Evolutionary conservation across 1,140 invertebrate genomes (phyloP).

Genomic region (Zaprionus gabonicus): DNA sequence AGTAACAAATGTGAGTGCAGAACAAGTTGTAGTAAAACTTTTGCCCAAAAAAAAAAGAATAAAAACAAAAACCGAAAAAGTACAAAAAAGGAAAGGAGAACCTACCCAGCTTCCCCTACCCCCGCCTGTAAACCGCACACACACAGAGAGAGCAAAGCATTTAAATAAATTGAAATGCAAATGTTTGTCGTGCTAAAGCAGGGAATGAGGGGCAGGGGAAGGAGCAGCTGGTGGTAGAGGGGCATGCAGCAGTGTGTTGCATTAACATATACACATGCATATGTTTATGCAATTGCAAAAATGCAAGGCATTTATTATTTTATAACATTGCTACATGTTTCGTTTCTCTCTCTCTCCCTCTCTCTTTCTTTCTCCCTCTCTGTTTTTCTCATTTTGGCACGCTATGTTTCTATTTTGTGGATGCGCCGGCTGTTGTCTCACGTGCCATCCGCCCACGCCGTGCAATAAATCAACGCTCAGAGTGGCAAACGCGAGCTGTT

Average conservation of each 20-base stretch:
- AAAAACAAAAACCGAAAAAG: constrained; percentile 24
- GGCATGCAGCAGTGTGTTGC: constrained; percentile 37
- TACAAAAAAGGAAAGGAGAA: constrained; percentile 7
- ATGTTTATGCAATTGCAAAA: constrained; percentile 82
- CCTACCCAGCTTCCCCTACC: background rate
- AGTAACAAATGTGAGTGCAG: constrained; percentile 89
- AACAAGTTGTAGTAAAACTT: constrained; percentile 67
- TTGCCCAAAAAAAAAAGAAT: constrained; percentile 49
- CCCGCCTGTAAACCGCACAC: constrained; percentile 41
- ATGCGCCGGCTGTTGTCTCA: constrained; percentile 59
- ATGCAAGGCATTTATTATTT: constrained; percentile 82
- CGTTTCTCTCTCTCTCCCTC: constrained; percentile 37
- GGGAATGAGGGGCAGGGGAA: background rate
- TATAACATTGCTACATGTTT: constrained; percentile 58
- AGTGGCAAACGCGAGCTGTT: constrained; percentile 88
- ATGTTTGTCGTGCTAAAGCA: constrained; percentile 54
- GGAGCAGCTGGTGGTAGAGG: background rate
- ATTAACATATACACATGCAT: constrained; percentile 82
- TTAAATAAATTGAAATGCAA: constrained; percentile 83
- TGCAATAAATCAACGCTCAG: constrained; percentile 85
- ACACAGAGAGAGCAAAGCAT: constrained; percentile 59
- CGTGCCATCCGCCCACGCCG: constrained; percentile 66
- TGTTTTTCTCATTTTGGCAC: constrained; percentile 5
- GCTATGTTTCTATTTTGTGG: constrained; percentile 27
- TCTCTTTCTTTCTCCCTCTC: constrained; percentile 28